A percentile compares a stretch with the other conserved stretches of the same genome.
phyloP scores from a whole-genome alignment of 2,113 vertebrate genomes.

The Urocolius indicus region DNA sequence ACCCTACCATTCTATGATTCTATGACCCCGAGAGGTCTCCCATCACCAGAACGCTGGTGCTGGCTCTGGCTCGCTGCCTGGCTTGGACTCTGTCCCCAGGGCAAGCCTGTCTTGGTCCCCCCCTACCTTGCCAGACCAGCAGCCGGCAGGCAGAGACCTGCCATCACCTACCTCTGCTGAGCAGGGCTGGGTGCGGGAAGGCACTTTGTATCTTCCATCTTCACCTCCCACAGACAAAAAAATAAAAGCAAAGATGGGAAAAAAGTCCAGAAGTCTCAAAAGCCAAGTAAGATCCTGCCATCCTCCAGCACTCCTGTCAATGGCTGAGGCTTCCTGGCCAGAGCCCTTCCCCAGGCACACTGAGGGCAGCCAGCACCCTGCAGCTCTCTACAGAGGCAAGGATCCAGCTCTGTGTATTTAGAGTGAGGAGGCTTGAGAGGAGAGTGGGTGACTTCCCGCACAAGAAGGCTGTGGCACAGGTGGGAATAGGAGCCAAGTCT shows the following conservation, averaged over 20 bases:
- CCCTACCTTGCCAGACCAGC: background rate
- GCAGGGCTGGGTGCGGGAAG: background rate
- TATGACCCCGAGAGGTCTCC: background rate
- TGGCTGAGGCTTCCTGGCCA: background rate
- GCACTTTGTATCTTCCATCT: background rate
- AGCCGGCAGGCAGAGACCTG: fast-evolving
- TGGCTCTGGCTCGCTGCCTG: background rate
- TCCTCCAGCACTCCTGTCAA: background rate
- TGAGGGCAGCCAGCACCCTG: background rate
- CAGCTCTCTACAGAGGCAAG: background rate
- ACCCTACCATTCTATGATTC: too few relatives aligned
- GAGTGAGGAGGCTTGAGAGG: background rate
- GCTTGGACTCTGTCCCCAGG: background rate
- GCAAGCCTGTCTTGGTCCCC: background rate
- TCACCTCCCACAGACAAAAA: background rate
- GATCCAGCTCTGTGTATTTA: fast-evolving
- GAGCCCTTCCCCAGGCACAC: background rate
- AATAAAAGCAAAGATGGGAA: background rate
- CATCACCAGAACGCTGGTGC: background rate
- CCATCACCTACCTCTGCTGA: background rate
- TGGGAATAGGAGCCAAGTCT: background rate
- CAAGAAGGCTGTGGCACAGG: background rate
- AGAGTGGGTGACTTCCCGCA: background rate
- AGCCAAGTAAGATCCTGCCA: fast-evolving
- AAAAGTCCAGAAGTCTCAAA: background rate